phyloP scores from a whole-genome alignment of 2,888 invertebrate genomes.

The Napeogenes sylphis region DNA sequence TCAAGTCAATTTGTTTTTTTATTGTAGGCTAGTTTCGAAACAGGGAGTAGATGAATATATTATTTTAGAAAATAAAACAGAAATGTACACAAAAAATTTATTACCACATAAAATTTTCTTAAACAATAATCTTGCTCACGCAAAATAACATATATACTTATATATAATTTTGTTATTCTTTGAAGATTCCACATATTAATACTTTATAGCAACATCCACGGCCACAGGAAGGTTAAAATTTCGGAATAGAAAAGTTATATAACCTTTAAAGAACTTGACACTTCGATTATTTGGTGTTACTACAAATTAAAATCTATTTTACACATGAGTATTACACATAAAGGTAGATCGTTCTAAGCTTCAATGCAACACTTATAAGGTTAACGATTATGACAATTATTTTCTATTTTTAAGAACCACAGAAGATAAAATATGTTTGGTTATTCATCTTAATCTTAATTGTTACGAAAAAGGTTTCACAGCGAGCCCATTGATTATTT shows the following conservation, averaged over 20 bases:
- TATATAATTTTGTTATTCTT: slow-evolving; percentile 56
- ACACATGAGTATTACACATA: slow-evolving; percentile 57
- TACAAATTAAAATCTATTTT: slow-evolving; percentile 59
- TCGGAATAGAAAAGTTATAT: slow-evolving; percentile 73
- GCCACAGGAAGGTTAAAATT: slow-evolving; percentile 75
- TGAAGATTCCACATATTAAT: slow-evolving; percentile 66
- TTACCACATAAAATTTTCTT: slow-evolving; percentile 74
- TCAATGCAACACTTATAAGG: slow-evolving; percentile 21
- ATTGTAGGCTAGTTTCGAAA: too few relatives aligned
- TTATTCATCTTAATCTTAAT: too few relatives aligned
- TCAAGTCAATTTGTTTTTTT: too few relatives aligned
- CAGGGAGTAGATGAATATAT: not conserved
- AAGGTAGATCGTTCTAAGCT: slow-evolving; percentile 25
- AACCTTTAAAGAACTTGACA: slow-evolving; percentile 55
- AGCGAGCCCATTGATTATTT: not conserved
- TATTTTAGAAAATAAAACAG: slow-evolving; percentile 13
- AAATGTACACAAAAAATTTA: slow-evolving; percentile 74
- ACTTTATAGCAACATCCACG: slow-evolving; percentile 68
- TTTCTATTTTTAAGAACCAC: slow-evolving; percentile 5
- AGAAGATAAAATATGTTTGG: slow-evolving; percentile 7
- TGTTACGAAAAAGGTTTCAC: too few relatives aligned
- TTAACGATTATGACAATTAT: slow-evolving; percentile 9
- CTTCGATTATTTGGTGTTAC: slow-evolving; percentile 59
- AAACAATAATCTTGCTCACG: slow-evolving; percentile 65
- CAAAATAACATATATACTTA: slow-evolving; percentile 70